Conservation (phyloP, 2,888 invertebrate genomes). For the Pseudeuparius sepicola region DNA sequence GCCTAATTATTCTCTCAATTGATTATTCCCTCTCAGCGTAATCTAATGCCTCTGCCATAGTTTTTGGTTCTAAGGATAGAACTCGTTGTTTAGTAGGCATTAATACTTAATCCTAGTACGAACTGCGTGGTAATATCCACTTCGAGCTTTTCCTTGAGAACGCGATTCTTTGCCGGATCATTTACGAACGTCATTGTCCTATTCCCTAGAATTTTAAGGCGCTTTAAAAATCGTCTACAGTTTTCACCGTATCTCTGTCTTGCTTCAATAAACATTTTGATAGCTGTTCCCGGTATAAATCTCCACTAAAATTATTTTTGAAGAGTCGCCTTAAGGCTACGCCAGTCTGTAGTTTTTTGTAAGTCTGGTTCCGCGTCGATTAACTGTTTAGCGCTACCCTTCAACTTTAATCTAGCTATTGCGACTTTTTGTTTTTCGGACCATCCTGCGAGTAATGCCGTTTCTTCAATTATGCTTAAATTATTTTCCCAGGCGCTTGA, state of each 20-base stretch:
- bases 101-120: constrained; percentile 1
- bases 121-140: constrained; percentile 4
- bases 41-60: not conserved
- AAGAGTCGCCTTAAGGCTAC: not conserved
- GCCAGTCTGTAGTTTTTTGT: constrained; percentile 2
- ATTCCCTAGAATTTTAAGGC: constrained; percentile 6
- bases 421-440: constrained; percentile 4
- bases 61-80: not conserved
- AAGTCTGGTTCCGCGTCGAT: constrained; percentile 1
- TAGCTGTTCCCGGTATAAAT: constrained; percentile 1
- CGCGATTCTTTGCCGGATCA: not conserved
- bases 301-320: constrained; percentile 1
- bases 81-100: constrained; percentile 8
- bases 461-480: constrained; percentile 6
- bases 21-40: constrained; percentile 6
- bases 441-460: constrained; percentile 1
- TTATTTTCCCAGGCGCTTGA: too few species aligned
- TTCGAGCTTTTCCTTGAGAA: not conserved
- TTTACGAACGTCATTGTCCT: not conserved
- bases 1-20: not conserved
- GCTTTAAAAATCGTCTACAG: constrained; percentile 5
- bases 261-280: constrained; percentile 2
- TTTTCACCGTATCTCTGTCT: constrained; percentile 4
- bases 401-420: constrained; percentile 5
- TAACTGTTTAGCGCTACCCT: constrained; percentile 5